Evolutionary conservation across 1,140 invertebrate genomes (phyloP).

Genomic region (Varroa destructor): DNA sequence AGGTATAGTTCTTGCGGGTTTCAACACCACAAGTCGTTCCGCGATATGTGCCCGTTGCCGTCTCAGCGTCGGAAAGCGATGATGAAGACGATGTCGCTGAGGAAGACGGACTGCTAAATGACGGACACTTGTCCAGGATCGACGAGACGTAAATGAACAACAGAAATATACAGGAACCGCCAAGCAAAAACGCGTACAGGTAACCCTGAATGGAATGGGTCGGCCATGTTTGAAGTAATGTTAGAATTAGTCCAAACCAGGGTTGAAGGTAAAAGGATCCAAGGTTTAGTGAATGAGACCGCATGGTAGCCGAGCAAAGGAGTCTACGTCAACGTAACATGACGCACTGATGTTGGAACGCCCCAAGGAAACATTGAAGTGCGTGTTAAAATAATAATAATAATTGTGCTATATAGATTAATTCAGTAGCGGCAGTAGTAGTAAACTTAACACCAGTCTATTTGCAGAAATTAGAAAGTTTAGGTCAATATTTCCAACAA

Average conservation of each 20-base stretch:
- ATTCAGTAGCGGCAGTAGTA: too few species aligned
- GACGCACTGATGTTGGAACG: too few species aligned
- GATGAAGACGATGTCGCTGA: slow-evolving; percentile 17
- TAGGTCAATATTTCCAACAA: too few species aligned
- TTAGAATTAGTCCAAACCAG: not conserved
- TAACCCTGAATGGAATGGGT: slow-evolving; percentile 45
- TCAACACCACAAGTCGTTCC: slow-evolving; percentile 44
- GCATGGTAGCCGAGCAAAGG: too few species aligned
- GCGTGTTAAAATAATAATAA: too few species aligned
- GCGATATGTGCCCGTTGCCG: slow-evolving; percentile 32
- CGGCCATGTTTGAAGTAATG: not conserved
- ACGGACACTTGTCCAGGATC: slow-evolving; percentile 47
- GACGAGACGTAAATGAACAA: slow-evolving; percentile 53
- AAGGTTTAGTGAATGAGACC: too few species aligned
- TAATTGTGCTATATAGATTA: too few species aligned
- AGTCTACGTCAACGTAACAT: too few species aligned
- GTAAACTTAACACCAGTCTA: too few species aligned
- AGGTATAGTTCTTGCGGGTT: slow-evolving; percentile 44
- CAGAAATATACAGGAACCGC: slow-evolving; percentile 51
- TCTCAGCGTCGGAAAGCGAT: slow-evolving; percentile 30
- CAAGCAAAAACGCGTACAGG: slow-evolving; percentile 52
- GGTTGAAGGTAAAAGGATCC: not conserved
- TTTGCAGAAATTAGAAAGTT: too few species aligned
- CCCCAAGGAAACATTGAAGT: too few species aligned
- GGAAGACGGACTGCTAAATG: slow-evolving; percentile 14